A percentile compares a stretch with the other conserved stretches of the same genome.
Evolutionary conservation across 2,113 vertebrate genomes (phyloP).

Genomic region (Craseonycteris thonglongyai): DNA sequence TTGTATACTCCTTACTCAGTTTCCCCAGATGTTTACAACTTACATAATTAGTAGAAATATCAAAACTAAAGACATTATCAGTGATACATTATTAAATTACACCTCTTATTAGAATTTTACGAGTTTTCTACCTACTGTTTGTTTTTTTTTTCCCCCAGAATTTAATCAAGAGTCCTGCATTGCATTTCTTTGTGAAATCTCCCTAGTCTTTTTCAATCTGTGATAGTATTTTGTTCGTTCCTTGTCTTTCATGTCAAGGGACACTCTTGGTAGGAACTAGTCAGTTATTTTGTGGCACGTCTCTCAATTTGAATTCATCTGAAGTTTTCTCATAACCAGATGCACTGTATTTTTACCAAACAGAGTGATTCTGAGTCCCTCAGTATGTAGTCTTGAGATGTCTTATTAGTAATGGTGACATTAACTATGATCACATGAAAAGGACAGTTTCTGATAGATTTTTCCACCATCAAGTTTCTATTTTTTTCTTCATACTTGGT

Average conservation of each 20-base stretch:
- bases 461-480: neutral
- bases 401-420: neutral
- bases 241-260: neutral
- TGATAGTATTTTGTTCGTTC: neutral
- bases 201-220: neutral
- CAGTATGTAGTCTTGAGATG: neutral
- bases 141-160: neutral
- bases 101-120: neutral
- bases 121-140: neutral
- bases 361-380: neutral
- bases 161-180: neutral
- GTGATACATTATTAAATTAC: neutral
- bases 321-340: neutral
- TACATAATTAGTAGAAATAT: neutral
- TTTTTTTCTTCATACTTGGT: neutral
- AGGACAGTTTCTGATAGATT: neutral
- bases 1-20: neutral
- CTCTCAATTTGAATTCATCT: neutral
- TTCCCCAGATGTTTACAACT: neutral
- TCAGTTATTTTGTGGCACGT: neutral
- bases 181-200: neutral
- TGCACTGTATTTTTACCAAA: neutral
- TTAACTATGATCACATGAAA: neutral
- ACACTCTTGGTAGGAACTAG: neutral
- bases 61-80: neutral